phyloP scores from a whole-genome alignment of 2,113 vertebrate genomes.

The Xenopus tropicalis region DNA sequence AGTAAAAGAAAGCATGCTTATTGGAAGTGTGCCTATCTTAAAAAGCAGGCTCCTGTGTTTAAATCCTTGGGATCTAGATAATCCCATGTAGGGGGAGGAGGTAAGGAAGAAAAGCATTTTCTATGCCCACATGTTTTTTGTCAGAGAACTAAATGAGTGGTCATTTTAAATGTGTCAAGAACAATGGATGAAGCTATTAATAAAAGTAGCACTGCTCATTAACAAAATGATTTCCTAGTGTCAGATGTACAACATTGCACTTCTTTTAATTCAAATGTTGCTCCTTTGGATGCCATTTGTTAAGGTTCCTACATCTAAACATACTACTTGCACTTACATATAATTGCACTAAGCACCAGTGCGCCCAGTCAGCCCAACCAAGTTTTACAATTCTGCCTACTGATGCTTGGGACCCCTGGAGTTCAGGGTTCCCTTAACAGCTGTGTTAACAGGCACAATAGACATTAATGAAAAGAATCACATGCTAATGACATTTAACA shows the following conservation, averaged over 20 bases:
- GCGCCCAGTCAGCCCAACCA: no score
- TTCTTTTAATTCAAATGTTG: no score
- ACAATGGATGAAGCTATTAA: background rate
- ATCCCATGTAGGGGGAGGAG: conserved; percentile 11
- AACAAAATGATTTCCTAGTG: background rate
- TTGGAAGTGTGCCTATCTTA: conserved; percentile 28
- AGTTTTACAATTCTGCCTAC: no score
- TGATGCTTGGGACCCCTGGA: no score
- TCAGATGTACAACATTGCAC: background rate
- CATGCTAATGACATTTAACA: no score
- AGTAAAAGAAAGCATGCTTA: background rate
- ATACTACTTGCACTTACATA: no score
- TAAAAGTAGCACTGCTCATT: background rate
- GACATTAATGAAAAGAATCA: no score
- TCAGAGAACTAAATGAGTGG: background rate
- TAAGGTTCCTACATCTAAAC: no score
- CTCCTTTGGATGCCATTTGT: no score
- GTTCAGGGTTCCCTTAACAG: no score
- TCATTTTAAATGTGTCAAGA: conserved; percentile 9
- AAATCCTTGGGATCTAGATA: conserved; percentile 25
- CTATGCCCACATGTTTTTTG: conserved; percentile 19
- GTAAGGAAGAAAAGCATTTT: conserved; percentile 24
- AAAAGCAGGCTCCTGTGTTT: conserved; percentile 8
- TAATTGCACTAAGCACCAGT: no score
- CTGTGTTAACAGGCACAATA: no score